Evolutionary conservation across 1,140 invertebrate genomes (phyloP), one percentile per base, ranked within the genome.

Genomic region (Melitaea cinxia): DNA sequence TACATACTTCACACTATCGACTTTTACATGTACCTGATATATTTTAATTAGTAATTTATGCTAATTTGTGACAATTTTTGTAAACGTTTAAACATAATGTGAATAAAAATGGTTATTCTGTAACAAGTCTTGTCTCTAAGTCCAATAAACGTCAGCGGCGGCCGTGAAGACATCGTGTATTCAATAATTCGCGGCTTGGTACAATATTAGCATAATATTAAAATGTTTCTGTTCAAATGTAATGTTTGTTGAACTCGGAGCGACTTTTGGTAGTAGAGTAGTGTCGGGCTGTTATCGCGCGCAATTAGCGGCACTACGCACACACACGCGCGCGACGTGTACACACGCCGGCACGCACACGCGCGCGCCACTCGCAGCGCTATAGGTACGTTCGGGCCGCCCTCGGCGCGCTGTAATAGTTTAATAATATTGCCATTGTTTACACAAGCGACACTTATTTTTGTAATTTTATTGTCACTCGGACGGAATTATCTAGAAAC

Each of bases 291-390:
- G 58, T 68, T 68, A 68, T 68, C 65, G 65, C 53, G 37, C 33
- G 58, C 53, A 68, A 68, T 57, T 67, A 56, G 62, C 62, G 53
- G 53, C 53, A 53, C 54, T 30, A 56, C 63, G n/a, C n/a, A 28
- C 53, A 49, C 53, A 37, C 12, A 21, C 39, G 21, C 35, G 33
- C 26, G 15, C 4, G 33, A 14, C 26, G 42, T 15, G 30, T n/a
- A 2, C 4, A 39, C n/a, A 39, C 30, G 9, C 39, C 14, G 17
- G 12, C 14, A 17, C 39, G 5, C 24, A 45, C 24, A 57, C 54
- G 12, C 26, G 24, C 47, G 49, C 47, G 49, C 56, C 15, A 17
- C 49, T 14, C 23, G 45, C 6, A 17, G 21, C 23, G 45, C 6
- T 28, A 15, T 49, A 30, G 28, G 45, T 26, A 49, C 23, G 47